Evolutionary conservation across 2,113 vertebrate species (phyloP).

Genomic region (Melospiza melodia): DNA sequence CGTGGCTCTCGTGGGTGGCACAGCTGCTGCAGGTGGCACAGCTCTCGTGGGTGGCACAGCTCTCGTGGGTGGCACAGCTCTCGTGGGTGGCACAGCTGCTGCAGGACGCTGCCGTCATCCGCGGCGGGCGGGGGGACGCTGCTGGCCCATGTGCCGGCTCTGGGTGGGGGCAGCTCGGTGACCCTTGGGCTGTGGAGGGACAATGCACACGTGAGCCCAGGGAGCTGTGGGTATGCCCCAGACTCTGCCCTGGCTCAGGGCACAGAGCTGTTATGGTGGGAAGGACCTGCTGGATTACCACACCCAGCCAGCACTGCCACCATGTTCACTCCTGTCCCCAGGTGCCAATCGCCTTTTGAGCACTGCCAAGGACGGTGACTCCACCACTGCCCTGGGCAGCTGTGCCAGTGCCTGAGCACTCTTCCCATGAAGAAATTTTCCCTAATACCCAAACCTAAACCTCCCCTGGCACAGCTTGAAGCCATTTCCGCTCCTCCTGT

Average conservation of each 20-base stretch:
- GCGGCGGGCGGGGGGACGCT: fast-evolving
- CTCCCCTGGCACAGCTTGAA: not conserved
- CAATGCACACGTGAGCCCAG: not conserved
- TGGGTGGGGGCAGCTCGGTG: not conserved
- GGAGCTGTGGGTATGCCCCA: not conserved
- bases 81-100: not conserved
- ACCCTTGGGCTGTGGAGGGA: not conserved
- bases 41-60: not conserved
- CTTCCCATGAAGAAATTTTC: not conserved
- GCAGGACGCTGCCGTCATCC: not conserved
- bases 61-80: not conserved
- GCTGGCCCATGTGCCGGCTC: not conserved
- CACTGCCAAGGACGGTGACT: not conserved
- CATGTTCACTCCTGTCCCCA: not conserved
- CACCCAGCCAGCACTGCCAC: not conserved
- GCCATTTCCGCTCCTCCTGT: not conserved
- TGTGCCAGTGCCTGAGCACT: not conserved
- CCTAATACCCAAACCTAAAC: not conserved
- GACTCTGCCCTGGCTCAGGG: not conserved
- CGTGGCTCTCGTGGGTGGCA: not conserved
- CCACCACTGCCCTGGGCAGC: not conserved
- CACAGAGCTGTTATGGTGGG: not conserved
- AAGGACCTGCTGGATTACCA: not conserved
- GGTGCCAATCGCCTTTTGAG: not conserved
- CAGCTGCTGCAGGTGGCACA: not conserved